Evolutionary conservation across 2,797 vertebrate species (phyloP).

Genomic region (Podargus strigoides): DNA sequence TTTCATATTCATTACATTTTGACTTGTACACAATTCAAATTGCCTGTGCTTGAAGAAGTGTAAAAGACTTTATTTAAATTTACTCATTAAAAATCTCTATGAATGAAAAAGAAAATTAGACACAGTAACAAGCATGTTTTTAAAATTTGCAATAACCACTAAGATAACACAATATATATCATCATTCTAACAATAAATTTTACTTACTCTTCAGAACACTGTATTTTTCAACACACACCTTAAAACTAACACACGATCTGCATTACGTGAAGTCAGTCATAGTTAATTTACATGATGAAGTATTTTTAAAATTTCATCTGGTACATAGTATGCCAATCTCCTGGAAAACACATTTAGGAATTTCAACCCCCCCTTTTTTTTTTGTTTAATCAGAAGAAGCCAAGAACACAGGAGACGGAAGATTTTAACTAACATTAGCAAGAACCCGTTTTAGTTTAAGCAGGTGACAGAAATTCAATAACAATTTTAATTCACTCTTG

Average conservation of each 20-base stretch:
- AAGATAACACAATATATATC: not conserved
- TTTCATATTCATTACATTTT: not conserved
- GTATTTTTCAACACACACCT: not conserved
- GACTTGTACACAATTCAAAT: slow-evolving; percentile 2
- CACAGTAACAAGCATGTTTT: not conserved
- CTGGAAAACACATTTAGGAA: not conserved
- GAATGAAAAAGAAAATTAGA: slow-evolving; percentile 4
- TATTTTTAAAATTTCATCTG: not conserved
- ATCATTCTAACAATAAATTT: not conserved
- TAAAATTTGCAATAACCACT: not conserved
- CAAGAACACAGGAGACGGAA: not conserved
- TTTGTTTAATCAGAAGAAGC: not conserved
- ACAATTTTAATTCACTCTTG: slow-evolving; percentile 63
- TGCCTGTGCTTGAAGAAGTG: not conserved
- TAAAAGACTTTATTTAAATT: not conserved
- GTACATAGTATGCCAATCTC: not conserved
- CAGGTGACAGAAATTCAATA: slow-evolving; percentile 54
- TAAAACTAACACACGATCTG: not conserved
- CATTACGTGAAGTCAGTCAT: not conserved
- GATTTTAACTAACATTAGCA: slow-evolving; percentile 42
- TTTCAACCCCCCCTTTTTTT: not conserved
- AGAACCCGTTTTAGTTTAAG: slow-evolving; percentile 23
- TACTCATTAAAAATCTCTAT: not conserved
- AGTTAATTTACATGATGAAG: not conserved
- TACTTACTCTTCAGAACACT: not conserved